Conservation (phyloP, 2,113 vertebrate species). For the Colinus virginianus region DNA sequence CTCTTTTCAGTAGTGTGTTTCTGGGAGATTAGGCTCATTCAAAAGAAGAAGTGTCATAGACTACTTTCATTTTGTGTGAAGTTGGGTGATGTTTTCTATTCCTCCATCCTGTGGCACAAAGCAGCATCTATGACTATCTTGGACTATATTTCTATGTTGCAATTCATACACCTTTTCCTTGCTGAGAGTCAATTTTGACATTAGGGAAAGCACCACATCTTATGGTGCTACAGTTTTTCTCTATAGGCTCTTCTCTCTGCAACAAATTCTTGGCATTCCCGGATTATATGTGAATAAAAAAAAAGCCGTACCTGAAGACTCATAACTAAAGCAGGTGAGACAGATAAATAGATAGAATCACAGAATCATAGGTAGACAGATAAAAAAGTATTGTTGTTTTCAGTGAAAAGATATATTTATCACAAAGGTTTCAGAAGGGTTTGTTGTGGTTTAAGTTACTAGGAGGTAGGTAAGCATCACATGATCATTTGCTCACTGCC, state of each 20-base stretch:
- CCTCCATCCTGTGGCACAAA: background rate
- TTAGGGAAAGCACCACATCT: background rate
- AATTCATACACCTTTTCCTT: background rate
- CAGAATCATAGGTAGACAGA: background rate
- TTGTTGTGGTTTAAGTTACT: background rate
- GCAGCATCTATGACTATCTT: background rate
- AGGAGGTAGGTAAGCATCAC: background rate
- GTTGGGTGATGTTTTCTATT: background rate
- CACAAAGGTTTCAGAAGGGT: background rate
- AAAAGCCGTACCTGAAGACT: background rate
- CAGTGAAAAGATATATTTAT: background rate
- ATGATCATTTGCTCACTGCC: background rate
- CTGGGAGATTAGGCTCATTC: background rate
- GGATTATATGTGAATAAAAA: background rate
- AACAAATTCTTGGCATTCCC: background rate
- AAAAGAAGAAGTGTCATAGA: slow-evolving; percentile 12
- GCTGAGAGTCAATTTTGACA: background rate
- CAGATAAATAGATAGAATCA: background rate
- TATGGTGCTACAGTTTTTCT: background rate
- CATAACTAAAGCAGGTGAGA: background rate
- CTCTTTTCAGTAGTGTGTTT: background rate
- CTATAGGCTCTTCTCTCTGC: background rate
- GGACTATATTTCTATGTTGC: background rate
- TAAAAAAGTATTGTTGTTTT: background rate
- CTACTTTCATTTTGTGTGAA: background rate